Percentiles rank a stretch among this genome's conserved stretches.
Evolutionary conservation across 2,888 invertebrate species (phyloP).

Genomic region (Hofmannophila pseudospretella): DNA sequence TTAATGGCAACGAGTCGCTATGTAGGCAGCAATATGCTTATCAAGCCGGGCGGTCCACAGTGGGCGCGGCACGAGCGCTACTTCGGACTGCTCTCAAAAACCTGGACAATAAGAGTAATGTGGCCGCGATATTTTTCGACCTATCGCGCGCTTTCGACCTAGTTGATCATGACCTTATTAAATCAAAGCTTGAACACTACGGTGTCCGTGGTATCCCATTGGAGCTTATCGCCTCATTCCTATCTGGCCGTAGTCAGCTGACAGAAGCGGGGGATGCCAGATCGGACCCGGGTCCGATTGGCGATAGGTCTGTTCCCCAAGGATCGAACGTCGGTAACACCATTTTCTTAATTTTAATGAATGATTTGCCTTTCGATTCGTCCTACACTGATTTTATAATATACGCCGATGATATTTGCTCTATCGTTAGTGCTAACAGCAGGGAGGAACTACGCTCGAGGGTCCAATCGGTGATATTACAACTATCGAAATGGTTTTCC

Average conservation of each 20-base stretch:
- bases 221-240: not conserved
- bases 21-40: slow-evolving; percentile 1
- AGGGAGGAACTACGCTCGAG: not conserved
- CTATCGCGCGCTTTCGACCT: slow-evolving; percentile 2
- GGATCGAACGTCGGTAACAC: slow-evolving; percentile 3
- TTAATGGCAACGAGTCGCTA: not conserved
- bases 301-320: slow-evolving; percentile 1
- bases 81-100: not conserved
- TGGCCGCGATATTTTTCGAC: not conserved
- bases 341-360: not conserved
- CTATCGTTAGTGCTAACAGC: not conserved
- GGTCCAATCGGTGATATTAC: not conserved
- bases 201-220: not conserved
- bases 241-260: not conserved
- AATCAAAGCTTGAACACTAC: slow-evolving; percentile 1
- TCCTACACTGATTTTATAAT: not conserved
- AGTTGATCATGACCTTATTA: not conserved
- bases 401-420: slow-evolving; percentile 3
- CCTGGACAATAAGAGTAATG: not conserved
- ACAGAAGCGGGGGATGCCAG: not conserved
- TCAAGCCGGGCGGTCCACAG: not conserved
- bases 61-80: not conserved
- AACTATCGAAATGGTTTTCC: not conserved
- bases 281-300: not conserved
- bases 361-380: not conserved